These are phyloP conservation scores for Listrodromus nycthemerus DNA, from an alignment of 2,888 invertebrate genomes.

Conservation along the genomic window DNA sequence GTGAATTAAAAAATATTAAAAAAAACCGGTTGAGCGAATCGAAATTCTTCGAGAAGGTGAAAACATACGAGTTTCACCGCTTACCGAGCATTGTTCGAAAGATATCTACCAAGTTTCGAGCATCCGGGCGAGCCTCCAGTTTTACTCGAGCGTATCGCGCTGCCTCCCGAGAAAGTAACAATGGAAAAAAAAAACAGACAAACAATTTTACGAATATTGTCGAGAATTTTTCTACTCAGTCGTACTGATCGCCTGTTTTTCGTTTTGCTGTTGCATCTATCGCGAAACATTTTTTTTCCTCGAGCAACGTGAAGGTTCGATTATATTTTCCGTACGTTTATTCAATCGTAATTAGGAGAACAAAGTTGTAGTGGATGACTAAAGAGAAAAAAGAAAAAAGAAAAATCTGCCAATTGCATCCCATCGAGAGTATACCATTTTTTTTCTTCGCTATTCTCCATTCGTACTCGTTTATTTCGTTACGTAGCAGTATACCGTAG, in stretches of 20 bases:
- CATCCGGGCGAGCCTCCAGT: constrained; percentile 57
- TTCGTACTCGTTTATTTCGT: constrained; percentile 43
- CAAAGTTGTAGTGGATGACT: not conserved
- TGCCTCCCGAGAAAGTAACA: not conserved
- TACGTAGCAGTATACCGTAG: constrained; percentile 34
- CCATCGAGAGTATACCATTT: not conserved
- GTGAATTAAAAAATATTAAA: not conserved
- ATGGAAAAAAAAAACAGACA: not conserved
- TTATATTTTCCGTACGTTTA: not conserved
- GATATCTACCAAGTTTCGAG: constrained; percentile 36
- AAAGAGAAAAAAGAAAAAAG: not conserved
- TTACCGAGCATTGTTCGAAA: not conserved
- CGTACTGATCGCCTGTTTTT: not conserved
- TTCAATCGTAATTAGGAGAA: constrained; percentile 1
- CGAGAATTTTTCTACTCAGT: constrained; percentile 14
- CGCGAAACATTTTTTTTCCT: not conserved
- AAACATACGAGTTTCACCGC: not conserved
- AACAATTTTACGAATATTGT: not conserved
- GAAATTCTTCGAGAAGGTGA: not conserved
- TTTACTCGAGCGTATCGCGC: constrained; percentile 47
- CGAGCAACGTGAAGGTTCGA: not conserved
- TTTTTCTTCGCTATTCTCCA: constrained; percentile 1
- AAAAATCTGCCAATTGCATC: not conserved
- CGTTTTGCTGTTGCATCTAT: constrained; percentile 10
- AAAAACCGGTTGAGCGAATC: not conserved